These are phyloP conservation scores for Ptychadena robeensis DNA, from an alignment of 2,797 vertebrate genomes.

Conservation along the genomic window DNA sequence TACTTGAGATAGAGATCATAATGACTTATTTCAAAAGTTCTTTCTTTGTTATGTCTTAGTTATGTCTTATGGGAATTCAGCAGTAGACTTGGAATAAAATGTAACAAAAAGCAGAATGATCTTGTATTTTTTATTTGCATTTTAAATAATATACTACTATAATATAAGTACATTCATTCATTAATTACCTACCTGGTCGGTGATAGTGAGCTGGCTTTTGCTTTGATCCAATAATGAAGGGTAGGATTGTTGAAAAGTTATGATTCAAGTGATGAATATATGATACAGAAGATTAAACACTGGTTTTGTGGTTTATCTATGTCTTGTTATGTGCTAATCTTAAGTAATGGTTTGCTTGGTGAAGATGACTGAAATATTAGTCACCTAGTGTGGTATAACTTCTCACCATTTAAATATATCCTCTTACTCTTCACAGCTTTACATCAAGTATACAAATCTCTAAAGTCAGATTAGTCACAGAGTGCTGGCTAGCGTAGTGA, in stretches of 20 bases:
- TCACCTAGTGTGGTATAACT: conserved; percentile 3
- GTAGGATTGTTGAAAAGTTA: background rate
- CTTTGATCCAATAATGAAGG: background rate
- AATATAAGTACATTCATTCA: too few species aligned
- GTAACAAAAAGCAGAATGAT: too few species aligned
- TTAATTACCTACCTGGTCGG: background rate
- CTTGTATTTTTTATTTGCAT: too few species aligned
- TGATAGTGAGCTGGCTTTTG: background rate
- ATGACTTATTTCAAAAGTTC: too few species aligned
- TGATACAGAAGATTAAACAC: background rate
- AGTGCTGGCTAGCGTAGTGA: background rate
- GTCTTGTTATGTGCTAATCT: background rate
- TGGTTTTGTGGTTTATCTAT: background rate
- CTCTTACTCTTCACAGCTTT: conserved; percentile 15
- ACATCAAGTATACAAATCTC: background rate
- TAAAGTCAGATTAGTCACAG: conserved; percentile 6
- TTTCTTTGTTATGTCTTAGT: too few species aligned
- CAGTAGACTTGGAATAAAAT: too few species aligned
- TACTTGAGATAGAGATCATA: too few species aligned
- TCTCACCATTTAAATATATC: background rate
- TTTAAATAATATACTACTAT: too few species aligned
- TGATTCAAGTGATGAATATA: background rate
- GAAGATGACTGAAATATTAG: background rate
- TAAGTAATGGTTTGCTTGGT: background rate
- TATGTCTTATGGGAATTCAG: too few species aligned